Conservation (phyloP, 2,888 invertebrate genomes). For the Callinectes sapidus region DNA sequence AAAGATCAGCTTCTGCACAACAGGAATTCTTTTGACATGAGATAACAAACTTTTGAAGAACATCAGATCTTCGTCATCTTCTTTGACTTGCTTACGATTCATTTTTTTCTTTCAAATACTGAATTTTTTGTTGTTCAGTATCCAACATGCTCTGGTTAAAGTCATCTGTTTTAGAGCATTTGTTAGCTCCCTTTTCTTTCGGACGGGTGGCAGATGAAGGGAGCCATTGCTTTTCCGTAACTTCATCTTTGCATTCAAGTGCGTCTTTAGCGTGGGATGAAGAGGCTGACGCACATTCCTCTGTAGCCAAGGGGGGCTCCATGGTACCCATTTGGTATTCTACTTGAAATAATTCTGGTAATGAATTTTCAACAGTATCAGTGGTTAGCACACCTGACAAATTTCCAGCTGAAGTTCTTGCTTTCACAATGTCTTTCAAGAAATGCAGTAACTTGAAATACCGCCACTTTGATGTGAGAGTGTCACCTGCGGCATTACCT, state of each 20-base stretch:
- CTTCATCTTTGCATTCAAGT: too few relatives aligned
- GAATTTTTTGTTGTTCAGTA: constrained; percentile 53
- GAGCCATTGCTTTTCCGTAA: too few relatives aligned
- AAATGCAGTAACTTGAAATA: constrained; percentile 60
- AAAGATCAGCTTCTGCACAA: constrained; percentile 47
- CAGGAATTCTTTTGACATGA: constrained; percentile 62
- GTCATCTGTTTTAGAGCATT: constrained; percentile 49
- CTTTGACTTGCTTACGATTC: constrained; percentile 46
- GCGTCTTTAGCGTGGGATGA: background rate
- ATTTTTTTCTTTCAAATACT: constrained; percentile 55
- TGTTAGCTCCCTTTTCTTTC: background rate
- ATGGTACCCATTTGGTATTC: constrained; percentile 28
- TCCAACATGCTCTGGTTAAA: constrained; percentile 57
- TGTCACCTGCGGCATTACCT: constrained; percentile 57
- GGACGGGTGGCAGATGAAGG: too few relatives aligned
- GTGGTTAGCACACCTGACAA: constrained; percentile 39
- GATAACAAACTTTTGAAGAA: constrained; percentile 59
- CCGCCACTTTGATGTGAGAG: constrained; percentile 55
- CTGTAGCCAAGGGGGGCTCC: background rate
- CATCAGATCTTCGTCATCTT: constrained; percentile 61
- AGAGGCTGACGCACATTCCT: constrained; percentile 39
- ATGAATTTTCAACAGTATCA: constrained; percentile 35
- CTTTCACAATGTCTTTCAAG: constrained; percentile 57
- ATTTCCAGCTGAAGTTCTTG: constrained; percentile 54
- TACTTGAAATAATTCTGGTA: constrained; percentile 31